Evolutionary conservation across 1,140 invertebrate species (phyloP).

Genomic region (Hetaerina americana): DNA sequence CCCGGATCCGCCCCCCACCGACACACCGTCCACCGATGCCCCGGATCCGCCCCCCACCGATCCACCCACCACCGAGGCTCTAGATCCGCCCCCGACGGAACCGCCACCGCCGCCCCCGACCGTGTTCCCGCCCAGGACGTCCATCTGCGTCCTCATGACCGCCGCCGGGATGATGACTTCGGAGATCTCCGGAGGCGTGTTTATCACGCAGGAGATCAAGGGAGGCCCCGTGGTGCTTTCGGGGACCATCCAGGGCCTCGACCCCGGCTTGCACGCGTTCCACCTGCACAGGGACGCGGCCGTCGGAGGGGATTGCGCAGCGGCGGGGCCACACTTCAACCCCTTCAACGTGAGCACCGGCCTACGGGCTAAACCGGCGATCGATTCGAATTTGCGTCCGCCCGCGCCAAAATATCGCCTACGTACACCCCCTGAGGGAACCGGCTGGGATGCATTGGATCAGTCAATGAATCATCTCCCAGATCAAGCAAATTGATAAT

Average conservation of each 20-base stretch:
- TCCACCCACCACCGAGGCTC: background rate
- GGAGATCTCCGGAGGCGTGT: background rate
- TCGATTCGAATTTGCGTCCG: too few relatives aligned
- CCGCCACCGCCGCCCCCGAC: background rate
- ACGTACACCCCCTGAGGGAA: too few relatives aligned
- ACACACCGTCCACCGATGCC: too few relatives aligned
- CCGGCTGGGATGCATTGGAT: too few relatives aligned
- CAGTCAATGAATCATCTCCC: too few relatives aligned
- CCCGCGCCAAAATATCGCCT: too few relatives aligned
- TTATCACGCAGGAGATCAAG: conserved; percentile 2
- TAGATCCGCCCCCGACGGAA: background rate
- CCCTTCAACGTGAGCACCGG: conserved; percentile 25
- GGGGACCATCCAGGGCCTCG: conserved; percentile 42
- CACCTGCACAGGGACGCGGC: conserved; percentile 63
- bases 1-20: too few relatives aligned
- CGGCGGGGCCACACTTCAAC: conserved; percentile 34
- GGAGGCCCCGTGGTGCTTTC: conserved; percentile 30
- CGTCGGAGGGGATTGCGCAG: conserved; percentile 41
- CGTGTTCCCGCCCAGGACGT: background rate
- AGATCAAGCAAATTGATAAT: too few relatives aligned
- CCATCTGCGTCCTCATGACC: background rate
- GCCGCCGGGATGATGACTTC: too few relatives aligned
- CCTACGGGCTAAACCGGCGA: too few relatives aligned
- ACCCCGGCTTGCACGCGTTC: conserved; percentile 52
- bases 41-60: background rate